Percentiles rank a stretch among this genome's conserved stretches.
phyloP scores from a whole-genome alignment of 2,113 vertebrate genomes.

The Platichthys stellatus region DNA sequence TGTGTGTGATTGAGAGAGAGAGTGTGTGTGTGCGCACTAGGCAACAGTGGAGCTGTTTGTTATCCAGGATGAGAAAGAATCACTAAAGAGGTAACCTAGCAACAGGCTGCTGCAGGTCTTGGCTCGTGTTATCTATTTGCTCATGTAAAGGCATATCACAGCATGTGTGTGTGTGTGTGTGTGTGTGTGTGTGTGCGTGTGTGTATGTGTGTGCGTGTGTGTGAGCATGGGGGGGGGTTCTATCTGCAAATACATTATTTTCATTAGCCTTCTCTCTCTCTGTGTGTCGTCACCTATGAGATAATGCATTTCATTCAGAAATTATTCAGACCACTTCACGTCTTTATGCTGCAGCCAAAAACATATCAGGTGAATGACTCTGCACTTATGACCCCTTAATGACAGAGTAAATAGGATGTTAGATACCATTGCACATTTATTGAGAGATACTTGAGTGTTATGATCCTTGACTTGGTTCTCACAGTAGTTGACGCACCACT shows the following conservation, averaged over 20 bases:
- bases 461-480: no score
- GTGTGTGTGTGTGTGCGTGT: neutral
- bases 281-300: conserved; percentile 34
- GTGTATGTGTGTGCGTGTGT: conserved; percentile 5
- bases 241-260: conserved; percentile 64
- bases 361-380: no score
- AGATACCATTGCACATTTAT: no score
- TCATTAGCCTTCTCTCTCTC: conserved; percentile 62
- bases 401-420: no score
- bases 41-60: conserved; percentile 79
- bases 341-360: no score
- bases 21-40: conserved; percentile 27
- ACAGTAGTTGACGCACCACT: neutral
- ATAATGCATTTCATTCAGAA: conserved; percentile 1
- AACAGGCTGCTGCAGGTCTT: conserved; percentile 78
- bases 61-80: conserved; percentile 74
- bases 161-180: no score
- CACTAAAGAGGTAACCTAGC: conserved; percentile 84
- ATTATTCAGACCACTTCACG: neutral
- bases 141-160: conserved; percentile 70
- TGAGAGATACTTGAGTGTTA: no score
- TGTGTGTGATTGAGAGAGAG: conserved; percentile 3
- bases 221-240: neutral
- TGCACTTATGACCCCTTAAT: no score
- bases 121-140: conserved; percentile 71